Percentiles rank a stretch among this genome's conserved stretches.
Evolutionary conservation across 2,113 vertebrate genomes (phyloP).

Genomic region (Rattus rattus): DNA sequence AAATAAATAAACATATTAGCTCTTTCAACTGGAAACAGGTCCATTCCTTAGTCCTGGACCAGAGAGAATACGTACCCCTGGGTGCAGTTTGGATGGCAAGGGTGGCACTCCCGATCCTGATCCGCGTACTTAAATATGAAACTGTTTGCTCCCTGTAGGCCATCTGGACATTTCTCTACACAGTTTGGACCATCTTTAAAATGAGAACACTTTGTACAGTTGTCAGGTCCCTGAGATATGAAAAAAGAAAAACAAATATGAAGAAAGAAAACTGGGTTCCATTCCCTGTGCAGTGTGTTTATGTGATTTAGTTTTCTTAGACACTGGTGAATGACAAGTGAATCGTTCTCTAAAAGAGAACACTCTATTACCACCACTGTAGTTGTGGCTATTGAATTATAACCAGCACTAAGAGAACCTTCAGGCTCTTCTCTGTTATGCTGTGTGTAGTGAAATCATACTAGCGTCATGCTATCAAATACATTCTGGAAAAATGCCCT

Average conservation of each 20-base stretch:
- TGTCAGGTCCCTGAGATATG: constrained; percentile 92
- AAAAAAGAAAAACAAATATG: constrained; percentile 53
- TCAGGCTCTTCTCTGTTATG: neutral
- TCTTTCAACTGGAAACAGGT: neutral
- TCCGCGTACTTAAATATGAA: constrained; percentile 99
- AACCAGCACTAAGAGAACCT: neutral
- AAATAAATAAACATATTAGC: fast-evolving
- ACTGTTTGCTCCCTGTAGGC: constrained; percentile 95
- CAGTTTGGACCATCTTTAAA: constrained; percentile 99
- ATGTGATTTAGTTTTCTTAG: neutral
- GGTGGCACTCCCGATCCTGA: constrained; percentile 95
- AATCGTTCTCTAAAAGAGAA: neutral
- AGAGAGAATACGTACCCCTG: constrained; percentile 92
- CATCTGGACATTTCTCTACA: constrained; percentile 97
- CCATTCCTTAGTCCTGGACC: too few relatives aligned
- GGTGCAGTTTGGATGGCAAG: constrained; percentile 97
- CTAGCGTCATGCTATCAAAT: neutral
- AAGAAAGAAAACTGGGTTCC: neutral
- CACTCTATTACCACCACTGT: neutral
- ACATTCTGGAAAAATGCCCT: neutral
- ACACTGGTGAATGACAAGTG: neutral
- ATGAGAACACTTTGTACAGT: constrained; percentile 95
- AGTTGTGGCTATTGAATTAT: neutral
- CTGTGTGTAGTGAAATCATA: neutral
- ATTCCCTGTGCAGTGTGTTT: neutral